These are phyloP conservation scores for Vidua chalybeata DNA, from an alignment of 2,113 vertebrate genomes.

Conservation along the genomic window DNA sequence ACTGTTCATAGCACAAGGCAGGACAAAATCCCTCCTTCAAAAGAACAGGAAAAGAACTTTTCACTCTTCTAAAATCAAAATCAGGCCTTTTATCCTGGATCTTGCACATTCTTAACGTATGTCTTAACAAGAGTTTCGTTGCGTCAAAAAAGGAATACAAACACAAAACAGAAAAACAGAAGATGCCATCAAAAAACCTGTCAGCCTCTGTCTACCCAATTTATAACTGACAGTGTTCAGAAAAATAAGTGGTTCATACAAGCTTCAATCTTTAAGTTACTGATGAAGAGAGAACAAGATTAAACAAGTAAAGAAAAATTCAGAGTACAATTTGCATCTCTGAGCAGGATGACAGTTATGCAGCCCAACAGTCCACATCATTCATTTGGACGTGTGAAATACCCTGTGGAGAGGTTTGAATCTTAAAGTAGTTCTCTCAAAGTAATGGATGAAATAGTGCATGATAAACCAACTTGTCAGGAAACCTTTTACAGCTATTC, in stretches of 20 bases:
- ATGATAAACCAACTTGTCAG: conserved; percentile 39
- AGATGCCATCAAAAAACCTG: not conserved
- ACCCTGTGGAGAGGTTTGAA: conserved; percentile 2
- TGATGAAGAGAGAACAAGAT: not conserved
- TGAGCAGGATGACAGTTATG: not conserved
- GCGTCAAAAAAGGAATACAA: not conserved
- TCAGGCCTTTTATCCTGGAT: not conserved
- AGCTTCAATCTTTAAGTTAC: not conserved
- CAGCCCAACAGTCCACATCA: not conserved
- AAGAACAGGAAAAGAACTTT: not conserved
- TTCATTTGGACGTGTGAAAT: not conserved
- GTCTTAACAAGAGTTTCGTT: not conserved
- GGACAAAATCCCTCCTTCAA: not conserved
- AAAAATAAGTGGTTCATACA: not conserved
- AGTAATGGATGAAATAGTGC: conserved; percentile 6
- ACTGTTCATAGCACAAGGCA: not conserved
- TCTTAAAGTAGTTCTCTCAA: not conserved
- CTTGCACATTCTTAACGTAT: not conserved
- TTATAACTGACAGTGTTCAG: not conserved
- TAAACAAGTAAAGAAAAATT: not conserved
- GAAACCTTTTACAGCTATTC: conserved; percentile 8
- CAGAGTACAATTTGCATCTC: not conserved
- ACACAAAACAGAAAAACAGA: not conserved
- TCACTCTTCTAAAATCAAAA: not conserved
- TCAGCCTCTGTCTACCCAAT: not conserved